Evolutionary conservation across 2,113 vertebrate genomes (phyloP).

Genomic region (Halichoerus grypus): DNA sequence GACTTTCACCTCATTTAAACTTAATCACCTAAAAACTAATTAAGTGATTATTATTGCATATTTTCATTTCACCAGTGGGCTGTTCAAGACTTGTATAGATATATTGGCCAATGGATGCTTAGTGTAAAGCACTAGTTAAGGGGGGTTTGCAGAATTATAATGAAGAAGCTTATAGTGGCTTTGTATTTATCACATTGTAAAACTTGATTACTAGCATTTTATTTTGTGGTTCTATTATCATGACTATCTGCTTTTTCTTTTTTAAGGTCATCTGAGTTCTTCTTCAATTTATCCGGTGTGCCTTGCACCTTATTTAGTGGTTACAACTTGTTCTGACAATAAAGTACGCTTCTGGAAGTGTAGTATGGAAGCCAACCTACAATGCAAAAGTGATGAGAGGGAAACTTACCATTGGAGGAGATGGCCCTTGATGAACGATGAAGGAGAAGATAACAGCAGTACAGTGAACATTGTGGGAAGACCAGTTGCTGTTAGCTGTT

Average conservation of each 20-base stretch:
- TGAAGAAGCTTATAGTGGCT: neutral
- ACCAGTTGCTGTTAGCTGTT: conserved; percentile 98
- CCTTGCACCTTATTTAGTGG: conserved; percentile 97
- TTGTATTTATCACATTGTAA: conserved; percentile 17
- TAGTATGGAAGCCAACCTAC: conserved; percentile 87
- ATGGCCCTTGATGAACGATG: conserved; percentile 98
- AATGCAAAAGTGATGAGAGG: conserved; percentile 79
- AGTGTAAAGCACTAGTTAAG: neutral
- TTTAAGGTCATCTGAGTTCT: conserved; percentile 96
- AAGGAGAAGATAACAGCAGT: conserved; percentile 94
- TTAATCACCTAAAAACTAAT: conserved; percentile 24
- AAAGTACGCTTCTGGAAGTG: conserved; percentile 97
- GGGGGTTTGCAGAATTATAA: neutral
- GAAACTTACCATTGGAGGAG: conserved; percentile 93
- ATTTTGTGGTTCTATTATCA: conserved; percentile 30
- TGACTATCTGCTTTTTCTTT: conserved; percentile 64
- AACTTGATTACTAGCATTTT: conserved; percentile 42
- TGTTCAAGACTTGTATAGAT: neutral
- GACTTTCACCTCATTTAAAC: conserved; percentile 30
- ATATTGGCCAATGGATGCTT: neutral
- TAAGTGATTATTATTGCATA: neutral
- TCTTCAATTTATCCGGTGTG: conserved; percentile 99
- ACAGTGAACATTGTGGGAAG: conserved; percentile 94
- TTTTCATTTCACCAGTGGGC: conserved; percentile 8
- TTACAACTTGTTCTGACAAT: conserved; percentile 98